Evolutionary conservation across 2,797 vertebrate genomes (phyloP).

Genomic region (Melanogrammus aeglefinus): DNA sequence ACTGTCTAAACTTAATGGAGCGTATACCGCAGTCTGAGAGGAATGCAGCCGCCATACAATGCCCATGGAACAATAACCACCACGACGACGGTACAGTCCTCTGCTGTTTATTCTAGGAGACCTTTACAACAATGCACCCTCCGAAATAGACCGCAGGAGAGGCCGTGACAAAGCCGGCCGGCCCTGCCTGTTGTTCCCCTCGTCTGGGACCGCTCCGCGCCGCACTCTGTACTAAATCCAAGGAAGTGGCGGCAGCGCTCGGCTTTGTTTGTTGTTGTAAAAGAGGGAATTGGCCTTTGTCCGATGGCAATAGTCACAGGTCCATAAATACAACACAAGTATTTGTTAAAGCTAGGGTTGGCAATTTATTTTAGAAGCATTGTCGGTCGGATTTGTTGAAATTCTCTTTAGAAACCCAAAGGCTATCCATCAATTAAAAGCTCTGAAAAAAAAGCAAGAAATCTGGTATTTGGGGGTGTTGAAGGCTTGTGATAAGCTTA

Average conservation of each 20-base stretch:
- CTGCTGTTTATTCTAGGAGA: conserved; percentile 46
- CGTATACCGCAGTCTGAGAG: not conserved
- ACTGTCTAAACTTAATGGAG: not conserved
- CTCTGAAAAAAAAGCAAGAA: too few species aligned
- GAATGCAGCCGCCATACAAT: not conserved
- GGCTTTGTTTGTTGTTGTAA: conserved; percentile 32
- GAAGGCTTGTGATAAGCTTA: too few species aligned
- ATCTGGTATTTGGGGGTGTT: too few species aligned
- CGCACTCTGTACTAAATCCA: conserved; percentile 64
- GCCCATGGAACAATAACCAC: not conserved
- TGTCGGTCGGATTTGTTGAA: not conserved
- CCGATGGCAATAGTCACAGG: conserved; percentile 34
- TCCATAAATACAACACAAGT: conserved; percentile 7
- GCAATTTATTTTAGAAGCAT: not conserved
- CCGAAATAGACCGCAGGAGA: conserved; percentile 59
- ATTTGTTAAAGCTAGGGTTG: not conserved
- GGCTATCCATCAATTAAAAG: too few species aligned
- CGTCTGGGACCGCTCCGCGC: conserved; percentile 45
- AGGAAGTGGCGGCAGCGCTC: conserved; percentile 72
- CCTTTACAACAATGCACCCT: conserved; percentile 56
- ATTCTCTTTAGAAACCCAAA: not conserved
- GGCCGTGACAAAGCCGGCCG: conserved; percentile 46
- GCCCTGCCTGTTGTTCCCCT: conserved; percentile 57
- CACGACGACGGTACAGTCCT: conserved; percentile 21
- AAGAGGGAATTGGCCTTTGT: conserved; percentile 34